These are phyloP conservation scores for Encarsia formosa DNA, from an alignment of 2,888 invertebrate species.

Conservation along the genomic window DNA sequence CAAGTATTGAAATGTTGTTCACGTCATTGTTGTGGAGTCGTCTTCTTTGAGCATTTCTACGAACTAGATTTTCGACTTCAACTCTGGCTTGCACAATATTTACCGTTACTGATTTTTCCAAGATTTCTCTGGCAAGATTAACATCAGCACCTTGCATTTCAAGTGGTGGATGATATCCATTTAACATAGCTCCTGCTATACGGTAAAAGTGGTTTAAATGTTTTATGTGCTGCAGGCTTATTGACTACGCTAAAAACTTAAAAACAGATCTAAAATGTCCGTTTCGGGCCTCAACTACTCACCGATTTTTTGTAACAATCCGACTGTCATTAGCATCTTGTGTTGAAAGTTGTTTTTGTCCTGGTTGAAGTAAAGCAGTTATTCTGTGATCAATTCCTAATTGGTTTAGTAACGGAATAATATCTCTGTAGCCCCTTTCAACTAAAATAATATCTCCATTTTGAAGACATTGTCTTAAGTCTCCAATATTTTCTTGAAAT, in stretches of 20 bases:
- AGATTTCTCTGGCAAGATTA: background rate
- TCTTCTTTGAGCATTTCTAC: slow-evolving; percentile 8
- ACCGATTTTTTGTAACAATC: slow-evolving; percentile 29
- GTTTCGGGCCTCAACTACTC: slow-evolving; percentile 28
- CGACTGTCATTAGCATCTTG: slow-evolving; percentile 30
- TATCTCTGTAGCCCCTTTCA: slow-evolving; percentile 15
- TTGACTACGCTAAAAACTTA: slow-evolving; percentile 10
- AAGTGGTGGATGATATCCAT: background rate
- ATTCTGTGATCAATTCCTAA: background rate
- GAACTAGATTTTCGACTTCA: slow-evolving; percentile 13
- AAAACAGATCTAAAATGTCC: slow-evolving; percentile 30
- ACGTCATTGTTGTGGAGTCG: slow-evolving; percentile 11
- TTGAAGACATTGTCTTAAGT: slow-evolving; percentile 5
- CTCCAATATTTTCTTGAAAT: background rate
- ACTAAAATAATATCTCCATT: slow-evolving; percentile 1
- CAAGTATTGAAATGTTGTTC: slow-evolving; percentile 7
- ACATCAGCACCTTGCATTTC: background rate
- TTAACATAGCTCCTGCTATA: slow-evolving; percentile 11
- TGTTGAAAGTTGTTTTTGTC: slow-evolving; percentile 24
- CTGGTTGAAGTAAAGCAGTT: background rate
- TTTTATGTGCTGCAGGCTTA: background rate
- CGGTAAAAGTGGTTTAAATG: slow-evolving; percentile 5
- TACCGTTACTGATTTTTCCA: slow-evolving; percentile 1
- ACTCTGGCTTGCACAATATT: slow-evolving; percentile 11
- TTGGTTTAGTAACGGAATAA: slow-evolving; percentile 8